These are phyloP conservation scores for Loriculus beryllinus DNA, from an alignment of 2,797 vertebrate genomes.

Conservation along the genomic window DNA sequence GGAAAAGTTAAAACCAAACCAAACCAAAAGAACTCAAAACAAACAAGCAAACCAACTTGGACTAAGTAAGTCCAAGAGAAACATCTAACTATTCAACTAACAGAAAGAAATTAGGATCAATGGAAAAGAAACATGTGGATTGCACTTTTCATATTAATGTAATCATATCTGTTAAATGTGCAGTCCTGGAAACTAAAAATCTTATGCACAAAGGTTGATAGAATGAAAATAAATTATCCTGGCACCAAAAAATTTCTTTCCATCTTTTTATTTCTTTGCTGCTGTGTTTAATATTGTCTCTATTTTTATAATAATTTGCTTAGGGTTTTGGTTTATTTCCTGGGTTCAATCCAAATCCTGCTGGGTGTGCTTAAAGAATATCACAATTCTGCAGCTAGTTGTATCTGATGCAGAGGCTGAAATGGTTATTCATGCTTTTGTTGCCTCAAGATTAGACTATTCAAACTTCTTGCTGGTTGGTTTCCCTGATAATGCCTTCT, in stretches of 20 bases:
- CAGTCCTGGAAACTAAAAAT: background rate
- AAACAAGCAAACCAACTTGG: background rate
- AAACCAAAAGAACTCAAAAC: background rate
- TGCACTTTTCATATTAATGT: background rate
- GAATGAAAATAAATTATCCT: conserved; percentile 9
- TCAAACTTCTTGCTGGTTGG: conserved; percentile 3
- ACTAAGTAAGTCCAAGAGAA: background rate
- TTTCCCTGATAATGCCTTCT: conserved; percentile 15
- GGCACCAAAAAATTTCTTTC: background rate
- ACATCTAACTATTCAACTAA: background rate
- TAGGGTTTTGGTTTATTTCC: conserved; percentile 32
- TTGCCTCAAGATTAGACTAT: conserved; percentile 37
- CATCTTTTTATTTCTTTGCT: conserved; percentile 5
- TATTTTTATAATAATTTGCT: conserved; percentile 36
- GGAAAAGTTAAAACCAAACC: background rate
- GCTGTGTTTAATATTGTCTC: conserved; percentile 24
- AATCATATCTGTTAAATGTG: background rate
- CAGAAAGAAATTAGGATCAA: background rate
- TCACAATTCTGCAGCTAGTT: conserved; percentile 33
- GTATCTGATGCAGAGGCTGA: conserved; percentile 40
- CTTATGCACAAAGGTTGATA: background rate
- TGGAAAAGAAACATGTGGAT: background rate
- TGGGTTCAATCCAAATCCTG: conserved; percentile 28
- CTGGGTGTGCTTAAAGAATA: background rate
- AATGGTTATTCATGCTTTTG: conserved; percentile 45